Base-by-base conservation (phyloP, 2,797 vertebrate genomes). In the Tapera naevia region DNA sequence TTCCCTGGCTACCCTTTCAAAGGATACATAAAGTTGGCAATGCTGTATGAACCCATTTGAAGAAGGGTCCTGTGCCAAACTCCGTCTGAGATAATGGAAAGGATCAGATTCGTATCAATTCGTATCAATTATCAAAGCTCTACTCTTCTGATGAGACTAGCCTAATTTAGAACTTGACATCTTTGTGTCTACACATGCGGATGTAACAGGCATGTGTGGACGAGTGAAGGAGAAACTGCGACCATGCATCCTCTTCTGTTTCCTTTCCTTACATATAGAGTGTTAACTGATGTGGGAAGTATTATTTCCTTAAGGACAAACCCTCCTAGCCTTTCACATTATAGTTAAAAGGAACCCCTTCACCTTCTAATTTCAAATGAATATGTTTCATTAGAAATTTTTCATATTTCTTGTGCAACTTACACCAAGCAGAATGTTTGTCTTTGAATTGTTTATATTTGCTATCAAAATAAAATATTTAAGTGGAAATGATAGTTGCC, bases 281-380 rank as follows among this genome's bases (percentile, higher is more conserved):
- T 69, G 70, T 75, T 91, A 89, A 65, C n/a, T 89, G 60, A 39
- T 56, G 76, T 79, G 51, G 89, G 91, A 86, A 86, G 91, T 66
- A 82, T 85, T 89, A 81, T 50, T 93, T 94, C 88, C 86, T 84
- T 75, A 86, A 88, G 91, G 82, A 75, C 67, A 72, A 88, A 88
- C 88, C 51, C 43, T 88, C 39, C 48, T 81, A 32, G 65, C 88
- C 69, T 93, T 86, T 78, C 72, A 32, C 32, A 46, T 80, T 74
- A 54, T 45, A 35, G 57, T 54, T 78, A 53, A 67, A 65, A 83
- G 75, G 48, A 93, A 43, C 32, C 53, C 18, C 45, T 80, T 85
- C 51, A 87, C 65, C 57, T 85, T 86, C 64, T n/a, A 33, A 22
- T 80, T 94, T 82, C 74, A 78, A 82, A 85, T 43, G 24, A 78